Evolutionary conservation across 2,888 invertebrate species (phyloP), one percentile per base, ranked within the genome.

Genomic region (Anthophora plumipes): DNA sequence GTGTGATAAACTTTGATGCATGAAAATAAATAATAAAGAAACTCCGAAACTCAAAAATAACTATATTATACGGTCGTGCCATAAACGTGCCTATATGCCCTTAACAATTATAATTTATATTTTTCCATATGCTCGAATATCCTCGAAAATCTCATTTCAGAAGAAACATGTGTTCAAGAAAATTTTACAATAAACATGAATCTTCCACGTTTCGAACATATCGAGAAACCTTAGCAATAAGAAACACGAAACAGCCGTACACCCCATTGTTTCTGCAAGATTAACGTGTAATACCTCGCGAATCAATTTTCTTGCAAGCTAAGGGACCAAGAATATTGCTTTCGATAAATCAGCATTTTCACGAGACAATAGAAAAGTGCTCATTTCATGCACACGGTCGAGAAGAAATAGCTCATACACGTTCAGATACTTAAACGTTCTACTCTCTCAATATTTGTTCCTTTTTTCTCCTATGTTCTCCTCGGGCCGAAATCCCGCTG

Each of bases 321-420:
- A 31, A 48, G 5, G 0, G n/a, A 55, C 17, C 22, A 25, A 48
- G 64, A n/a, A 72, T 72, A 64, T 43, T 22, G 43, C 12, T 52
- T 61, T 46, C 69, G 43, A 70, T 61, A 70, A 54, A 54, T 75
- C 74, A 70, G 61, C 61, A 25, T 69, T 46, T 70, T 46, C 12
- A 7, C 12, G 22, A 61, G 54, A 66, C 72, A 70, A 43, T 70
- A 39, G 70, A 46, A 39, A 69, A 39, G 22, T 57, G 20, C 14
- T 66, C n/a, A 46, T 50, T 61, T 52, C 60, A 5, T 39, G 37
- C 43, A 54, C n/a, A 25, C n/a, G 20, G 17, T 64, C 22, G 37
- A 6, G 14, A 61, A 69, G 22, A 46, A n/a, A 39, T 48, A 25
- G 31, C 39, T 69, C 39, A n/a, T 66, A 48, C 25, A 54, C 31